These are phyloP conservation scores for Hemicentrotus pulcherrimus DNA, from an alignment of 35 echinoderm and acorn worm species.

Conservation along the genomic window DNA sequence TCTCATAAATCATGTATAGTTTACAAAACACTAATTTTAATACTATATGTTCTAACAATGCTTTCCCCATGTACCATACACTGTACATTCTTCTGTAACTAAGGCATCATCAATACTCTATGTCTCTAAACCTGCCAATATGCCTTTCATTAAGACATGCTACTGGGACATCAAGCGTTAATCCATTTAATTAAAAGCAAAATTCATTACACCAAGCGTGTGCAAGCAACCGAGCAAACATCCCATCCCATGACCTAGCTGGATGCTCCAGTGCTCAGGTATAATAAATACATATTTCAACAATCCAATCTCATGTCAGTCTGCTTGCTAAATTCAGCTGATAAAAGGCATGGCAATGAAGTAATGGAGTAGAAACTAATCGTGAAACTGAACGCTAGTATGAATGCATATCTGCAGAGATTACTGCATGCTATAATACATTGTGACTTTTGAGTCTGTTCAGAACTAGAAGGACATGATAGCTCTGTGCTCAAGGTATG, in stretches of 20 bases:
- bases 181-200: conserved; percentile 20
- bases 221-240: neutral
- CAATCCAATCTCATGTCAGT: neutral
- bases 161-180: conserved; percentile 10
- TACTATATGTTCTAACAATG: too few relatives aligned
- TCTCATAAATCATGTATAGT: too few relatives aligned
- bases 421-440: neutral
- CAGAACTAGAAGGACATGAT: too few relatives aligned
- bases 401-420: neutral
- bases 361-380: neutral
- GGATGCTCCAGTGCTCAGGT: neutral
- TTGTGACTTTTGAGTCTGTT: too few relatives aligned
- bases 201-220: conserved; percentile 10
- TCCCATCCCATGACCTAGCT: neutral
- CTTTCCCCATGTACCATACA: neutral
- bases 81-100: neutral
- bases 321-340: neutral
- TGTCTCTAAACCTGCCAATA: neutral
- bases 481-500: too few relatives aligned
- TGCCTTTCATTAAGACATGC: neutral
- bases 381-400: neutral
- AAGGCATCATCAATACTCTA: neutral
- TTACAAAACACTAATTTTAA: too few relatives aligned
- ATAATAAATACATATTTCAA: neutral
- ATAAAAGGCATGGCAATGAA: neutral